Evolutionary conservation across 1,140 invertebrate genomes (phyloP).

Genomic region (Stenopsyche tienmushanensis): DNA sequence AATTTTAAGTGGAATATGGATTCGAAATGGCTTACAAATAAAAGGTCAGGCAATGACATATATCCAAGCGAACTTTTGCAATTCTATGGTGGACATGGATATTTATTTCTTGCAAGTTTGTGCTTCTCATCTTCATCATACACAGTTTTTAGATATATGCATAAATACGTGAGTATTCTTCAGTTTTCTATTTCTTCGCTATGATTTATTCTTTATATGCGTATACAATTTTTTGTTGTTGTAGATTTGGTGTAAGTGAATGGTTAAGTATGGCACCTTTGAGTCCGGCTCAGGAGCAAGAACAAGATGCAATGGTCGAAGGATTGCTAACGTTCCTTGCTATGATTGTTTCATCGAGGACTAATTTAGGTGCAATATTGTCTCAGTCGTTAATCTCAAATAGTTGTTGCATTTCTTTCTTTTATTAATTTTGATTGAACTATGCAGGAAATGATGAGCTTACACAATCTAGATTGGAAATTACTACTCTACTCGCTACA

Average conservation of each 20-base stretch:
- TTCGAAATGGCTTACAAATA: conserved; percentile 95
- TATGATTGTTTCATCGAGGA: conserved; percentile 85
- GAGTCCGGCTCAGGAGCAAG: conserved; percentile 66
- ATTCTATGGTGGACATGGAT: conserved; percentile 97
- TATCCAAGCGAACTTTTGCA: conserved; percentile 97
- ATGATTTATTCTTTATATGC: too few relatives aligned
- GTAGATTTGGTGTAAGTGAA: conserved; percentile 78
- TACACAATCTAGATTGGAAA: conserved; percentile 82
- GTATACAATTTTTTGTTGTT: conserved; percentile 33
- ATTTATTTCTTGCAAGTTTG: conserved; percentile 92
- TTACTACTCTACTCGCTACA: conserved; percentile 89
- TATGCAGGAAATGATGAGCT: conserved; percentile 66
- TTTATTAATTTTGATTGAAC: conserved; percentile 13
- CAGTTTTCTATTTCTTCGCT: conserved; percentile 21
- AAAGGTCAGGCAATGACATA: conserved; percentile 99
- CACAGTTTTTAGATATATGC: conserved; percentile 82
- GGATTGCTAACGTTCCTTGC: conserved; percentile 88
- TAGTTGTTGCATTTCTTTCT: conserved; percentile 1
- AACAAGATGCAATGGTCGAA: conserved; percentile 90
- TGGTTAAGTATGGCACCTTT: conserved; percentile 80
- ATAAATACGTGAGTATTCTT: conserved; percentile 75
- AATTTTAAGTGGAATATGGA: conserved; percentile 91
- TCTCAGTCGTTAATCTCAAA: too few relatives aligned
- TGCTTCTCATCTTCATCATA: conserved; percentile 81
- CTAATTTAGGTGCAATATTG: conserved; percentile 72